These are phyloP conservation scores for Campylomormyrus numenius DNA, from an alignment of 2,113 vertebrate species.

Conservation along the genomic window DNA sequence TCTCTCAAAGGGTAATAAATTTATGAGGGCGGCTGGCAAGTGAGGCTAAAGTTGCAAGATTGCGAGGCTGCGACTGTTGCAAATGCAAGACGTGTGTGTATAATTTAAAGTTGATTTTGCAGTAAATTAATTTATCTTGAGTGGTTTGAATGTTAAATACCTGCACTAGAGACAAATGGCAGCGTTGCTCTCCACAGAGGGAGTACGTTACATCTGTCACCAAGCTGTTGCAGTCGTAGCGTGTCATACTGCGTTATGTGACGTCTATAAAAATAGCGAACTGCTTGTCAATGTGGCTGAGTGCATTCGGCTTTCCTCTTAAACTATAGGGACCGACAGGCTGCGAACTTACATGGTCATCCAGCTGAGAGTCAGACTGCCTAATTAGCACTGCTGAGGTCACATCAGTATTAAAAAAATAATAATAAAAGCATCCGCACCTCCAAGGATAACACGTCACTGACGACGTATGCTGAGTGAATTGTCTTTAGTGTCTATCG, in stretches of 20 bases:
- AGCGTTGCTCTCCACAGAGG: slow-evolving; percentile 48
- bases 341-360: background rate
- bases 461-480: background rate
- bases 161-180: slow-evolving; percentile 52
- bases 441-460: background rate
- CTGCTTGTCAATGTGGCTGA: slow-evolving; percentile 45
- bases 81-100: slow-evolving; percentile 50
- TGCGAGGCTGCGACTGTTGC: slow-evolving; percentile 32
- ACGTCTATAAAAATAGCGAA: slow-evolving; percentile 59
- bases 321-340: slow-evolving; percentile 11
- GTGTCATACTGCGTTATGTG: slow-evolving; percentile 47
- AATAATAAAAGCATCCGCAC: background rate
- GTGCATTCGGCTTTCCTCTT: slow-evolving; percentile 40
- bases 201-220: slow-evolving; percentile 58
- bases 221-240: slow-evolving; percentile 65
- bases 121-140: slow-evolving; percentile 62
- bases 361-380: background rate
- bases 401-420: background rate
- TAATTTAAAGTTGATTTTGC: slow-evolving; percentile 49
- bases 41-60: slow-evolving; percentile 18
- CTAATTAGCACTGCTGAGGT: background rate
- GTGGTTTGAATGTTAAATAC: slow-evolving; percentile 59
- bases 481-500: background rate
- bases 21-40: slow-evolving; percentile 17
- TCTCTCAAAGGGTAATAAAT: slow-evolving; percentile 18